Evolutionary conservation across 37 sponge, comb jelly and placozoan species (phyloP), one percentile per base, ranked within the genome.

Genomic region (Bolinopsis microptera): DNA sequence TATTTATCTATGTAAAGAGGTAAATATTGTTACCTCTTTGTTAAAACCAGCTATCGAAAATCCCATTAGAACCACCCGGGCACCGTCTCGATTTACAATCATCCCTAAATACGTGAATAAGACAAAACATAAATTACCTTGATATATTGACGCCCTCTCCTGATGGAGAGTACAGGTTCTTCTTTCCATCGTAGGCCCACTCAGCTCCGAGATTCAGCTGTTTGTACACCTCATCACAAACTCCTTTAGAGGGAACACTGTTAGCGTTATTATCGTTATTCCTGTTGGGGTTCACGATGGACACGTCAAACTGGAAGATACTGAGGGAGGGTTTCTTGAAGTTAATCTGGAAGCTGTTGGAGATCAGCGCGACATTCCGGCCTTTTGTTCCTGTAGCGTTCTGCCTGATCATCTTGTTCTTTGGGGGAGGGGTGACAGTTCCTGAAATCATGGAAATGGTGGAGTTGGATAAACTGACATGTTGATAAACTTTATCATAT

Each of bases 151-250:
- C 9, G 16, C 37, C 32, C 1, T 35, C 37, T 8, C 8, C 5
- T 28, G 82, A 70, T 2, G 30, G 37, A 13, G 35, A 16, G 22
- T 80, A 80, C 22, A 80, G 82, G 23, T 80, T 80, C 30, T 35
- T 80, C 82, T 35, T 80, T 22, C 82, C 82, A 80, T 80, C 82
- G 32, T 80, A 80, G 36, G 38, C 82, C 82, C 82, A 80, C 23
- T 8, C 9, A 28, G 24, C 23, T 33, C 23, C 82, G 9, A 36
- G 37, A 33, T 80, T 1, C 82, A 80, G 82, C 82, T 80, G 38
- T 8, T 80, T 80, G 38, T 23, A 80, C 22, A 80, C 82, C 37
- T 80, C 38, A 34, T 30, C 24, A 36, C 38, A 35, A 80, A 80
- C 82, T 3, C 1, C 2, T 22, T 80, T 80, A 21, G 82, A 80